Conservation (phyloP, 1,140 invertebrate genomes). For the Drosophila azteca region DNA sequence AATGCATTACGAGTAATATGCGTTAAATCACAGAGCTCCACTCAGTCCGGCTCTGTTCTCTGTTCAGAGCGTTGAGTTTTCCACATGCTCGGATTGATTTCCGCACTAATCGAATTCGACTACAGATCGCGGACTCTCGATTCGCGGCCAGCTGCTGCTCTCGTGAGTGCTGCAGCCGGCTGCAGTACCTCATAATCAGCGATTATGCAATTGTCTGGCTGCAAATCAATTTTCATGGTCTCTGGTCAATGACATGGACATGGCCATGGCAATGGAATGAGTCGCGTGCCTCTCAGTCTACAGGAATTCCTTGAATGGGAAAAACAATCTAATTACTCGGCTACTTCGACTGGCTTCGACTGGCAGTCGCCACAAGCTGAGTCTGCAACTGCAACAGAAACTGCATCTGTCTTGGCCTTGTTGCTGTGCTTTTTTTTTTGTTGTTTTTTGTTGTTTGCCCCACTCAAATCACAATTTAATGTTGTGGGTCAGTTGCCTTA, state of each 20-base stretch:
- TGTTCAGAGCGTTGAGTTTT: background rate
- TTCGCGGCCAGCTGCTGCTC: no score
- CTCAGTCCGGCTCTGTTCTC: background rate
- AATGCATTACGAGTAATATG: slow-evolving; percentile 79
- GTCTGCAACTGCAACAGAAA: background rate
- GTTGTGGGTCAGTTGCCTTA: slow-evolving; percentile 78
- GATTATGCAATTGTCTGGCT: slow-evolving; percentile 70
- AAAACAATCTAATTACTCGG: slow-evolving; percentile 45
- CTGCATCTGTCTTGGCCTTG: no score
- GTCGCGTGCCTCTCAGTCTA: slow-evolving; percentile 20
- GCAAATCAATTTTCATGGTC: slow-evolving; percentile 67
- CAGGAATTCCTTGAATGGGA: slow-evolving; percentile 14
- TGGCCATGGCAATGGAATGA: slow-evolving; percentile 25
- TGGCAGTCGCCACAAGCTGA: background rate
- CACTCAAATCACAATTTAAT: slow-evolving; percentile 74
- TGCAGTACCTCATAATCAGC: slow-evolving; percentile 39
- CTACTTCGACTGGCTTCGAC: no score
- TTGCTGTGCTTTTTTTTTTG: no score
- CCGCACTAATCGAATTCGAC: slow-evolving; percentile 60
- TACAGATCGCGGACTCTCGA: slow-evolving; percentile 5
- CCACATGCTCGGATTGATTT: slow-evolving; percentile 53
- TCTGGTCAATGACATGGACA: slow-evolving; percentile 39
- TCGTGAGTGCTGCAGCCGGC: slow-evolving; percentile 19
- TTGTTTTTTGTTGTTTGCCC: slow-evolving; percentile 8
- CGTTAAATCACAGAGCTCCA: slow-evolving; percentile 65